Evolutionary conservation across 1,140 invertebrate genomes (phyloP).

Genomic region (Neotoxoptera formosana): DNA sequence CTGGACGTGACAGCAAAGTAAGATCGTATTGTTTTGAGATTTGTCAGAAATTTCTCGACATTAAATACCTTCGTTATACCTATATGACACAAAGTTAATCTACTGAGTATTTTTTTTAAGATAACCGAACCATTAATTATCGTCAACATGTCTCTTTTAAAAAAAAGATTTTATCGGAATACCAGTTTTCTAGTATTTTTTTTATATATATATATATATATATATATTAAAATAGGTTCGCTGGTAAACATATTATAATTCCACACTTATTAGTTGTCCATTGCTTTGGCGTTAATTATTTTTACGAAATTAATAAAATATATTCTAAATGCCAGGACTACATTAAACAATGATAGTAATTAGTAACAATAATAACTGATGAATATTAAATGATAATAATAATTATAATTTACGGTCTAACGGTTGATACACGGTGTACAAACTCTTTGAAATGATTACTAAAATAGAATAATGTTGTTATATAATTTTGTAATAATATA

Average conservation of each 20-base stretch:
- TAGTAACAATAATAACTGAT: too few species aligned
- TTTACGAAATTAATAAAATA: neutral
- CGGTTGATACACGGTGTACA: neutral
- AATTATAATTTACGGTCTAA: neutral
- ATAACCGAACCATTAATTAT: neutral
- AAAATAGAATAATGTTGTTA: too few species aligned
- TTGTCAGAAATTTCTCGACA: slow-evolving; percentile 17
- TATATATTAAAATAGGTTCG: neutral
- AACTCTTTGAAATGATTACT: neutral
- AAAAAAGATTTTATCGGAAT: slow-evolving; percentile 10
- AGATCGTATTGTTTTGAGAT: slow-evolving; percentile 20
- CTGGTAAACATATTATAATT: neutral
- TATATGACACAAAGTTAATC: neutral
- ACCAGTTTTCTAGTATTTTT: neutral
- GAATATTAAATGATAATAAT: neutral
- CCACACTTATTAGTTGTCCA: slow-evolving; percentile 5
- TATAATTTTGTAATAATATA: too few species aligned
- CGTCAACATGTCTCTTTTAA: neutral
- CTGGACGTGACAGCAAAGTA: slow-evolving; percentile 24
- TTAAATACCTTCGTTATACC: neutral
- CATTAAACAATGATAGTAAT: neutral
- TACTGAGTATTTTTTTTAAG: neutral
- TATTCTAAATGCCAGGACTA: neutral
- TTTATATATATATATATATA: neutral
- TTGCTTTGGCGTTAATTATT: slow-evolving; percentile 17